A percentile compares a stretch with the other conserved stretches of the same genome.
Evolutionary conservation across 2,888 invertebrate genomes (phyloP).

Genomic region (Mantis religiosa): DNA sequence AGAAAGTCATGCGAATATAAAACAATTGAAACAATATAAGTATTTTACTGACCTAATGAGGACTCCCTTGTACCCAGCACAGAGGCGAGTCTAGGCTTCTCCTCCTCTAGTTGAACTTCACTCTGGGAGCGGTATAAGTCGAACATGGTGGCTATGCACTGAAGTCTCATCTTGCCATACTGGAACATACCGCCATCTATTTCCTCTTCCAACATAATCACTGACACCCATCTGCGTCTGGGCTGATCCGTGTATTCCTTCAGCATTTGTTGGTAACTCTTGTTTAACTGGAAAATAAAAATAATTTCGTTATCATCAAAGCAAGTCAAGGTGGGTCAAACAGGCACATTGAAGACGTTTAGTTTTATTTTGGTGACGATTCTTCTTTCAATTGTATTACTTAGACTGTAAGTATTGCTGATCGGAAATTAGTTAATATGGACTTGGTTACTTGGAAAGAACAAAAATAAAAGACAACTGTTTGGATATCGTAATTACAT

Average conservation of each 20-base stretch:
- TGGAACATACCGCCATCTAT: constrained; percentile 61
- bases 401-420: too few species aligned
- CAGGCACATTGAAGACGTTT: too few species aligned
- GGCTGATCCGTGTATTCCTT: constrained; percentile 28
- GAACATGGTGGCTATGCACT: constrained; percentile 65
- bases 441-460: too few species aligned
- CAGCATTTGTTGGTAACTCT: constrained; percentile 36
- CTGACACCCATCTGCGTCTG: constrained; percentile 35
- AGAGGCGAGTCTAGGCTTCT: constrained; percentile 69
- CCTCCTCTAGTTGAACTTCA: constrained; percentile 64
- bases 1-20: too few species aligned
- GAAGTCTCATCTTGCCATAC: constrained; percentile 59
- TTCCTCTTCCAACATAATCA: constrained; percentile 59
- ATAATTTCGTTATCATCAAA: background rate
- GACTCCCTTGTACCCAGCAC: constrained; percentile 67
- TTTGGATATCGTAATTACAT: too few species aligned
- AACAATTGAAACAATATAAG: too few species aligned
- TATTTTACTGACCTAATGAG: constrained; percentile 50
- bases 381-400: too few species aligned
- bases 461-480: too few species aligned
- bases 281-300: constrained; percentile 40
- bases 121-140: constrained; percentile 61
- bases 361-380: too few species aligned
- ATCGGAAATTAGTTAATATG: too few species aligned
- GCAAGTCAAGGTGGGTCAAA: too few species aligned